Evolutionary conservation across 2,113 vertebrate genomes (phyloP).

Genomic region (Phyllopteryx taeniolatus): DNA sequence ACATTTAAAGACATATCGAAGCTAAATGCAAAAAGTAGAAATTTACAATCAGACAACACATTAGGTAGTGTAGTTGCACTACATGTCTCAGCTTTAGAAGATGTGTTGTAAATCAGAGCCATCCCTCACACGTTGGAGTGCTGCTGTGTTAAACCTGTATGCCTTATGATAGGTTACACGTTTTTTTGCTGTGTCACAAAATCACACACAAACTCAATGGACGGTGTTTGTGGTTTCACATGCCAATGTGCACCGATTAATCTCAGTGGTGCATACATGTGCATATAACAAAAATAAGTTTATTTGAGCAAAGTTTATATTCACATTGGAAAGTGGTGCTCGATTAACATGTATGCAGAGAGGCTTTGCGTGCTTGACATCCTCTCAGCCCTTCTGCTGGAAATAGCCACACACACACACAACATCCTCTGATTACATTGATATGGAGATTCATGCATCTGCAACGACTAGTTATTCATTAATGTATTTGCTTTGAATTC

Average conservation of each 20-base stretch:
- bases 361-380: slow-evolving; percentile 71
- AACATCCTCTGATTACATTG: slow-evolving; percentile 74
- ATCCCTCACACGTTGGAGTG: slow-evolving; percentile 26
- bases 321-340: slow-evolving; percentile 43
- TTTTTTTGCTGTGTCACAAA: slow-evolving; percentile 26
- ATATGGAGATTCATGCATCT: slow-evolving; percentile 75
- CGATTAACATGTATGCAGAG: slow-evolving; percentile 70
- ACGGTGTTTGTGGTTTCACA: slow-evolving; percentile 15
- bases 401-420: slow-evolving; percentile 66
- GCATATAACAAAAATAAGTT: slow-evolving; percentile 20
- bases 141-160: slow-evolving; percentile 19
- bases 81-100: slow-evolving; percentile 5
- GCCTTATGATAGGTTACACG: background rate
- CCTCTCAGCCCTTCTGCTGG: slow-evolving; percentile 68
- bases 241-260: slow-evolving; percentile 19
- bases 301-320: slow-evolving; percentile 1
- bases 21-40: slow-evolving; percentile 18
- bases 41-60: slow-evolving; percentile 9
- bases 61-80: slow-evolving; percentile 14
- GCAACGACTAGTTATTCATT: slow-evolving; percentile 73
- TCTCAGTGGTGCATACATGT: slow-evolving; percentile 3
- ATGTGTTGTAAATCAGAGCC: slow-evolving; percentile 25
- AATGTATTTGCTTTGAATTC: slow-evolving; percentile 70
- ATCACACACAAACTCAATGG: slow-evolving; percentile 3
- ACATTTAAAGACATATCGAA: background rate